These are phyloP conservation scores for Podarcis lilfordi DNA, from an alignment of 2,797 vertebrate genomes.

Conservation along the genomic window DNA sequence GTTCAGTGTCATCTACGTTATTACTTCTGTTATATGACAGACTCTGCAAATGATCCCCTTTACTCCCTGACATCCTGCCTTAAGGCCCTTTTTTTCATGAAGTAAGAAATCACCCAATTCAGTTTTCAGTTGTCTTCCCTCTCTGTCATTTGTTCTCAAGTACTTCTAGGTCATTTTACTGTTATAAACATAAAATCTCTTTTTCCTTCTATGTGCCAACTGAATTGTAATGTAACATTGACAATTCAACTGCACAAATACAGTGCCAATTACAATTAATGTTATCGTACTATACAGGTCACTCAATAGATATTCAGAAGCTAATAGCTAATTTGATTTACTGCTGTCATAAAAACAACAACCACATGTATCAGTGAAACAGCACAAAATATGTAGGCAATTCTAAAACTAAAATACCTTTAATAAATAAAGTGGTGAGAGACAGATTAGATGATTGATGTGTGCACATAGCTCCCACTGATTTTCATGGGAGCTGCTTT, in stretches of 20 bases:
- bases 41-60: not conserved
- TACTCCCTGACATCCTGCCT: not conserved
- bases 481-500: constrained; percentile 22
- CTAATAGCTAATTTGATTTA: constrained; percentile 21
- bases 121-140: not conserved
- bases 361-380: not conserved
- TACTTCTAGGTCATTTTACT: not conserved
- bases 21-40: not conserved
- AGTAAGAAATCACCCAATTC: not conserved
- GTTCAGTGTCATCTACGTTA: not conserved
- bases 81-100: not conserved
- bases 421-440: constrained; percentile 12
- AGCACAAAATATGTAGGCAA: not conserved
- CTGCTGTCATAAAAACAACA: constrained; percentile 7
- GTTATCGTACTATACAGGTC: not conserved
- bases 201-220: not conserved
- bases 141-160: not conserved
- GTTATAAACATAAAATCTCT: not conserved
- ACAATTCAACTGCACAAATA: not conserved
- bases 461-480: not conserved
- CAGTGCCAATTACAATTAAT: not conserved
- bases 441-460: constrained; percentile 3
- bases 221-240: constrained; percentile 1
- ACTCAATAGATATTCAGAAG: not conserved
- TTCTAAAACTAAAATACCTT: constrained; percentile 3